Evolutionary conservation across 2,888 invertebrate species (phyloP), one percentile per base, ranked within the genome.

Genomic region (Lasioglossum zephyrum): DNA sequence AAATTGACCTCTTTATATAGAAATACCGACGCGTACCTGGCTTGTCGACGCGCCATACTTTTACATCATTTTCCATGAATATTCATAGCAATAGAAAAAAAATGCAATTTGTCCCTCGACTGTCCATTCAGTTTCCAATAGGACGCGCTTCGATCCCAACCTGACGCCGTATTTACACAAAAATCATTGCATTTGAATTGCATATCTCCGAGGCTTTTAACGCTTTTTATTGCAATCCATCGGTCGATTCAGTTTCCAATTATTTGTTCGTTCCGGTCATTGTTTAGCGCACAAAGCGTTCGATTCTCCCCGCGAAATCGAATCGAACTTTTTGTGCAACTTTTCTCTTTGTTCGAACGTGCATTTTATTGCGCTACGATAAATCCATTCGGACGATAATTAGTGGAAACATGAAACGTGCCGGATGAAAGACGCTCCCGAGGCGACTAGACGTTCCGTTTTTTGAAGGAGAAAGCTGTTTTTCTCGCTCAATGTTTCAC

Each of bases 31-130:
- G 36, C 66, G 31, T 6, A 16, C 9, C 5, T 5, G 47, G 1
- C 18, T 66, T 36, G 66, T 36, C 36, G 18, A 36, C 5, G 6
- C 66, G 66, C 18, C 36, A 66, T 18, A 36, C 66, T 66, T 36
- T 36, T 66, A 66, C 36, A 39, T 36, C 36, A 36, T 69, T 22
- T 1, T 18, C 66, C 22, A 36, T 69, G 39, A 69, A 69, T 69
- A 69, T 69, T 36, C 39, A 69, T 69, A 69, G 66, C 4, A 9
- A 0, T 36, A 9, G 16, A 31, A 9, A 22, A 36, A 69, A 22
- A 69, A 69, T 39, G 66, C 66, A 39, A 69, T 69, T 69, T 69
- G 63, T 39, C 39, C 9, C 36, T 66, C 66, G 36, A 18, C 66
- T 6, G 66, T 39, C 18, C 22, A 18, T 69, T 69, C 66, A 1